These are phyloP conservation scores for Pseudolaguvia tuberculata DNA, from an alignment of 2,113 vertebrate species.

Conservation along the genomic window DNA sequence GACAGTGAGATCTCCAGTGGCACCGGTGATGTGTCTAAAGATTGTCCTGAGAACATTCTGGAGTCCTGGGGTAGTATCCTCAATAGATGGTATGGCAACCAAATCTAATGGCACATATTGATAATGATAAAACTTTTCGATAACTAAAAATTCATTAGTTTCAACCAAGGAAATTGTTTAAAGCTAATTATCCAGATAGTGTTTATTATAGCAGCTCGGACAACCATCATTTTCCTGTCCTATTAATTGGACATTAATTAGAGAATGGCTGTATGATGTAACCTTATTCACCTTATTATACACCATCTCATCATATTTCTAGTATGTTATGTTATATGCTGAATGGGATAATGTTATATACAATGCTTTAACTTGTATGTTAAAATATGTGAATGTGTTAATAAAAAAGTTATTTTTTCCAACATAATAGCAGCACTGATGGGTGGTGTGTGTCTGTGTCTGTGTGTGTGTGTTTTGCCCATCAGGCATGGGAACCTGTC, in stretches of 20 bases:
- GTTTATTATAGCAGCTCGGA: neutral
- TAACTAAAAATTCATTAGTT: neutral
- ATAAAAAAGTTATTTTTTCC: too few species aligned
- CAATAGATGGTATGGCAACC: slow-evolving; percentile 78
- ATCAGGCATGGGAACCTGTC: slow-evolving; percentile 89
- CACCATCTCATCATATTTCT: too few species aligned
- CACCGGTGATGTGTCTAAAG: slow-evolving; percentile 95
- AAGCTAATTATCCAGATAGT: neutral
- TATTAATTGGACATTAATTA: neutral
- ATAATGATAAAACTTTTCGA: neutral
- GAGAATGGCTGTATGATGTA: neutral
- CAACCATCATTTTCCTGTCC: neutral
- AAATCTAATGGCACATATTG: too few species aligned
- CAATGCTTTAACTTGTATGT: too few species aligned
- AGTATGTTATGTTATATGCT: neutral
- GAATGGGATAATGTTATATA: too few species aligned
- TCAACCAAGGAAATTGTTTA: neutral
- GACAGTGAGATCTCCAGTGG: slow-evolving; percentile 96
- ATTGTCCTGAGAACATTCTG: slow-evolving; percentile 96
- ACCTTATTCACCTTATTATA: neutral
- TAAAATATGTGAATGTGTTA: too few species aligned
- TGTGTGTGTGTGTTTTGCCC: slow-evolving; percentile 38
- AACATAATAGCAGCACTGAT: slow-evolving; percentile 18
- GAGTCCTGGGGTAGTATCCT: slow-evolving; percentile 95
- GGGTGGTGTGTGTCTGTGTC: too few species aligned